Evolutionary conservation across 2,797 vertebrate species (phyloP), one percentile per base, ranked within the genome.

Genomic region (Chlorospingus flavigularis): DNA sequence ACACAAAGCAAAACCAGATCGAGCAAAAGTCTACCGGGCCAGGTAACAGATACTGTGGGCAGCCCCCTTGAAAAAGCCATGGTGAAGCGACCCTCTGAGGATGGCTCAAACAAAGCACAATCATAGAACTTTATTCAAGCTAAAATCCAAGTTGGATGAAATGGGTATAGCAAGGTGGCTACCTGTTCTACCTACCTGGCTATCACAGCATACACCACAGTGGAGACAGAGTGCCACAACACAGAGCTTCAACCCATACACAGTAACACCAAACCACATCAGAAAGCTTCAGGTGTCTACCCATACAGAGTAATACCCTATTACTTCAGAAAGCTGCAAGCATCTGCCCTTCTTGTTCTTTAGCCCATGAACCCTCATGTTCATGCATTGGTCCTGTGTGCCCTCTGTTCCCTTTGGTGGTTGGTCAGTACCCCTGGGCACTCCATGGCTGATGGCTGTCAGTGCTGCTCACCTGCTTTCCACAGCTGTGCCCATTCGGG

Each of bases 281-380:
- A 60, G 35, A 60, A 39, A 25, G 35, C 12, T 13, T 58, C 35
- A 13, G 7, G 24, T 26, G 4, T 18, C 24, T 13, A 16, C 11
- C 57, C 8, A 9, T 6, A 37, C 24, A 37, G 11, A 58, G 6
- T 2, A 18, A 26, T 6, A 18, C 1, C 11, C 1, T 1, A 37
- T 26, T 8, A 26, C 25, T 13, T 26, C 17, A 58, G 25, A 28
- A 28, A 6, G 17, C 25, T 28, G 8, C 35, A 58, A 9, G 8
- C 11, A 26, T 3, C 55, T 37, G 11, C 33, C 24, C 17, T 35
- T 25, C 33, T 37, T 26, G 33, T 3, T 17, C 55, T 58, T 58
- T 26, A 18, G 35, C 35, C 55, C 24, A 23, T 45, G 12, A 45
- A 23, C 45, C 33, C 35, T 58, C 24, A 37, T 13, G 24, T 26